Evolutionary conservation across 2,888 invertebrate genomes (phyloP).

Genomic region (Agonopterix arenella): DNA sequence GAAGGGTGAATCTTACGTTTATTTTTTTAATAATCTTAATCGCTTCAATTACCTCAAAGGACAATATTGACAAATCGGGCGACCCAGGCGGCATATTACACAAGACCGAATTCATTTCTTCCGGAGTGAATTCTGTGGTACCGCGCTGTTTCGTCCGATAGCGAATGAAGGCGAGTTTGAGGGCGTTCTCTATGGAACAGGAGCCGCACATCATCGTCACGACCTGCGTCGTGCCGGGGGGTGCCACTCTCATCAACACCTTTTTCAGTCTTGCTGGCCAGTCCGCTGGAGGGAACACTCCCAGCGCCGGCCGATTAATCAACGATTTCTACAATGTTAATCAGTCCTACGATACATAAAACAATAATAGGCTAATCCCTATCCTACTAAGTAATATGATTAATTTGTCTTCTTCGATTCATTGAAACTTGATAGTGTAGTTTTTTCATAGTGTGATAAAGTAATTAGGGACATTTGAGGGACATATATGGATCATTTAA

Average conservation of each 20-base stretch:
- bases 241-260: conserved; percentile 87
- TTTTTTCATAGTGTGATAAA: too few species aligned
- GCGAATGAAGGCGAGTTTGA: conserved; percentile 94
- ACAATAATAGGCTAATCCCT: not conserved
- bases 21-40: not conserved
- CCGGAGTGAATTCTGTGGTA: conserved; percentile 80
- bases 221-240: conserved; percentile 84
- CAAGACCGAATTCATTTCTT: conserved; percentile 90
- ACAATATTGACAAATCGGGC: conserved; percentile 88
- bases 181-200: conserved; percentile 98
- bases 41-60: conserved; percentile 79
- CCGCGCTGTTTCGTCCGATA: conserved; percentile 86
- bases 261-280: conserved; percentile 87
- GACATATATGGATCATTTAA: too few species aligned
- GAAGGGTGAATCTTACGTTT: too few species aligned
- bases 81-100: conserved; percentile 91
- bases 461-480: too few species aligned
- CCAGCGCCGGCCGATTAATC: conserved; percentile 96
- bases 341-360: too few species aligned
- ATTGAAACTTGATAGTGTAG: too few species aligned
- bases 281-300: conserved; percentile 92
- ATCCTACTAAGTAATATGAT: too few species aligned
- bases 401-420: too few species aligned
- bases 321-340: conserved; percentile 79
- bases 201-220: conserved; percentile 99